Conservation (phyloP, 2,113 vertebrate genomes). For the Pomatorhinus ruficollis region DNA sequence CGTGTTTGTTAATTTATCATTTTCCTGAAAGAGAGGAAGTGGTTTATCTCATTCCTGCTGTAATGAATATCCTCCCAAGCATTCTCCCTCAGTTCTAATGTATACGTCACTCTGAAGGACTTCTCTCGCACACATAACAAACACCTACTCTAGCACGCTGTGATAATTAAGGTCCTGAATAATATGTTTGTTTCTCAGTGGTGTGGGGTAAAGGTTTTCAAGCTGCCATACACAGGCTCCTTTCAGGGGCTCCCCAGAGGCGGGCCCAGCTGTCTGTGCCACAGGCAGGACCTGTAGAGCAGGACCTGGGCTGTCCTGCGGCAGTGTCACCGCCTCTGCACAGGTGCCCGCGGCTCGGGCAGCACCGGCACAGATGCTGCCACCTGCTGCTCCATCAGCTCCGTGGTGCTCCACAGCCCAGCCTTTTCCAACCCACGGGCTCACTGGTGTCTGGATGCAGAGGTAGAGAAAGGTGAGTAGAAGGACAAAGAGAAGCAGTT, state of each 20-base stretch:
- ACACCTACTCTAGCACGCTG: not conserved
- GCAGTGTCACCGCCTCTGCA: not conserved
- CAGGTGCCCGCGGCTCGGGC: not conserved
- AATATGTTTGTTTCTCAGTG: not conserved
- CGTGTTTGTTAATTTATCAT: not conserved
- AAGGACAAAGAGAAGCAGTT: not conserved
- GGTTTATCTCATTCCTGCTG: constrained; percentile 16
- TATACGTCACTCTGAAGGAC: not conserved
- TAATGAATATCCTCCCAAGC: not conserved
- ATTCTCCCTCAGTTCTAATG: not conserved
- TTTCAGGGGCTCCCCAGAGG: not conserved
- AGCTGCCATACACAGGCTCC: not conserved
- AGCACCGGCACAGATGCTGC: not conserved
- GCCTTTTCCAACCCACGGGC: not conserved
- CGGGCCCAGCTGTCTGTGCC: not conserved
- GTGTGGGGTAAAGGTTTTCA: not conserved
- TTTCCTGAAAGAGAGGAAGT: constrained; percentile 27
- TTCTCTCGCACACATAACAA: not conserved
- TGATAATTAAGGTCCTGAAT: not conserved
- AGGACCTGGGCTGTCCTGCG: not conserved
- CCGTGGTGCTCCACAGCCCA: not conserved
- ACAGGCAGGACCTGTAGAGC: not conserved
- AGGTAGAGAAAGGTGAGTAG: not conserved
- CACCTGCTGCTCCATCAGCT: not conserved
- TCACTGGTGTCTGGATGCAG: not conserved